Conservation (phyloP, 2,113 vertebrate species). For the Hippocampus zosterae region DNA sequence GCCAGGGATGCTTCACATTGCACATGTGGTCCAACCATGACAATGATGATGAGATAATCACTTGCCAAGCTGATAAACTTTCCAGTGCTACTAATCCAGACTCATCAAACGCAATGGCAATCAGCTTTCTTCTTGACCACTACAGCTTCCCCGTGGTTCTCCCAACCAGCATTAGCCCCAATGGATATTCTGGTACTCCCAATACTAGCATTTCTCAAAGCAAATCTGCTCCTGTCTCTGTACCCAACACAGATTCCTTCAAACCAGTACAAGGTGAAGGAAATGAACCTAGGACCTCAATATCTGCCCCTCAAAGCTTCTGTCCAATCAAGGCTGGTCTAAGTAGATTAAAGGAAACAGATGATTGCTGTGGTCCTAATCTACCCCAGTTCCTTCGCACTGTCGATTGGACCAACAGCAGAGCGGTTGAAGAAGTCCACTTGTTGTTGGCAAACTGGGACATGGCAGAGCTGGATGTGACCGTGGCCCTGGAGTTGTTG, state of each 20-base stretch:
- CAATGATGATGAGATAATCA: constrained; percentile 60
- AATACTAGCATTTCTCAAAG: not conserved
- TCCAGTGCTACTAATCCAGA: constrained; percentile 75
- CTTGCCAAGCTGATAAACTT: constrained; percentile 72
- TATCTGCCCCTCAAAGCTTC: not conserved
- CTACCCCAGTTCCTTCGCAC: constrained; percentile 68
- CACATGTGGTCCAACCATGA: constrained; percentile 73
- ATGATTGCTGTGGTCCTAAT: constrained; percentile 59
- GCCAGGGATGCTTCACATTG: constrained; percentile 68
- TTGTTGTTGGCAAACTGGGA: constrained; percentile 68
- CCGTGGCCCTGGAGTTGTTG: constrained; percentile 72
- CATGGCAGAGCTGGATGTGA: constrained; percentile 63
- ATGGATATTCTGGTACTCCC: not conserved
- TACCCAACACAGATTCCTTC: not conserved
- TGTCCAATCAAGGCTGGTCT: constrained; percentile 18
- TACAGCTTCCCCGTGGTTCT: constrained; percentile 75
- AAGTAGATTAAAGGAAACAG: constrained; percentile 56
- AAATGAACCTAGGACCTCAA: not conserved
- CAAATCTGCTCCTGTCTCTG: not conserved
- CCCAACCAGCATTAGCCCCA: constrained; percentile 39
- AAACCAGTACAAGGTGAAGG: not conserved
- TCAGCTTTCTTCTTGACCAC: constrained; percentile 70
- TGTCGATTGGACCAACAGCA: constrained; percentile 66
- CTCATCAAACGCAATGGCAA: constrained; percentile 65
- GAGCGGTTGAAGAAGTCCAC: constrained; percentile 68